A percentile compares a stretch with the other conserved stretches of the same genome.
Evolutionary conservation across 2,113 vertebrate species (phyloP).

Genomic region (Perca schrenkii): DNA sequence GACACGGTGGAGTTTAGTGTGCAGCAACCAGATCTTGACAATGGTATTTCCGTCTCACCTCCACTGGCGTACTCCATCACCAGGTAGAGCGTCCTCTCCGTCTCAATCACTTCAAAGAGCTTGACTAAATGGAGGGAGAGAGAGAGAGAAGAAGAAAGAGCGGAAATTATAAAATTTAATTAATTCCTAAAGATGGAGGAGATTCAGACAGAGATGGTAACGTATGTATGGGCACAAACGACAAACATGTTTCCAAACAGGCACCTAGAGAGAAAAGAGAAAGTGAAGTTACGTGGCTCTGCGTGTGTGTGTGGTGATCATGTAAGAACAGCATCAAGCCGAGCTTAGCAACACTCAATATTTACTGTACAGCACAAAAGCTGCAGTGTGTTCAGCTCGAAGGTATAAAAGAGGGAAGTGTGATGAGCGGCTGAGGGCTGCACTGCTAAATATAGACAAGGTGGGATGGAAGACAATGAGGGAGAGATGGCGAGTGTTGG

Average conservation of each 20-base stretch:
- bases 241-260: conserved; percentile 10
- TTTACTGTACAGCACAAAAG: conserved; percentile 40
- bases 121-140: conserved; percentile 86
- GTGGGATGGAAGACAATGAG: conserved; percentile 60
- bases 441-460: conserved; percentile 70
- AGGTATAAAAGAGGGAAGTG: conserved; percentile 38
- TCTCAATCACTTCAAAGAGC: conserved; percentile 98
- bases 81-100: conserved; percentile 97
- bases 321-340: conserved; percentile 16
- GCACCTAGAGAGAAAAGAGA: not conserved
- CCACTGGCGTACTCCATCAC: conserved; percentile 98
- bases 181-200: conserved; percentile 9
- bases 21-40: not conserved
- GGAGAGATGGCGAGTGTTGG: conserved; percentile 2
- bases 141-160: not conserved
- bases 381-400: not conserved
- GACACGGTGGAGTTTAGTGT: not conserved
- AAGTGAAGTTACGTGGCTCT: conserved; percentile 15
- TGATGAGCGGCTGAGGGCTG: conserved; percentile 53
- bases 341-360: conserved; percentile 29
- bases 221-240: conserved; percentile 19
- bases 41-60: conserved; percentile 83
- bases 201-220: conserved; percentile 8
- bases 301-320: conserved; percentile 31
- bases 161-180: conserved; percentile 37